A percentile compares a stretch with the other conserved stretches of the same genome.
Evolutionary conservation across 2,888 invertebrate genomes (phyloP).

Genomic region (Geotrupes spiniger): DNA sequence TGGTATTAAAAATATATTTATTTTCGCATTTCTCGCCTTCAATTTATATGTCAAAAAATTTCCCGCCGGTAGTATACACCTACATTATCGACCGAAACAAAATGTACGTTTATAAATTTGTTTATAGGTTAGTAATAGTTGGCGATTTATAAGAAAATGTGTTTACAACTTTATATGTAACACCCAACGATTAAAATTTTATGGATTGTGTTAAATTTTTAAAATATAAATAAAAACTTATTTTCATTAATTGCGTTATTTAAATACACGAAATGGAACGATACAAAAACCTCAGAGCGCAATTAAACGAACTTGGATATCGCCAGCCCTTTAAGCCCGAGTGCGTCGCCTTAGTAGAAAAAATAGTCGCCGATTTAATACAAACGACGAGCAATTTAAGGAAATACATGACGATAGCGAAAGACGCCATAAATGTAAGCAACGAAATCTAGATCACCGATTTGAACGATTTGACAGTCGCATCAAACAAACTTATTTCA

Average conservation of each 20-base stretch:
- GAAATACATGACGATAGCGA: constrained; percentile 75
- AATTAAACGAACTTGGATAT: constrained; percentile 82
- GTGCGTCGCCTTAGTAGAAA: constrained; percentile 76
- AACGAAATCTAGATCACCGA: constrained; percentile 1
- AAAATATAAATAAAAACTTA: background rate
- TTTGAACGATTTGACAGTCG: constrained; percentile 6
- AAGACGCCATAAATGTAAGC: constrained; percentile 62
- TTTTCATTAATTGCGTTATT: constrained; percentile 9
- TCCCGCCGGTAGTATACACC: background rate
- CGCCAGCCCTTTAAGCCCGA: constrained; percentile 71
- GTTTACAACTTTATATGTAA: too few species aligned
- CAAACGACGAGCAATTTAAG: constrained; percentile 85
- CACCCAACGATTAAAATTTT: too few species aligned
- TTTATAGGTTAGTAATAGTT: background rate
- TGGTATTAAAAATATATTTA: background rate
- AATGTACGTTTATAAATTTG: constrained; percentile 4
- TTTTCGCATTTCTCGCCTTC: constrained; percentile 10
- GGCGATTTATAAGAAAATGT: too few species aligned
- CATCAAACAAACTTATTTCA: constrained; percentile 42
- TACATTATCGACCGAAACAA: background rate
- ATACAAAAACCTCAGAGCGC: constrained; percentile 54
- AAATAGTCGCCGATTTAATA: constrained; percentile 76
- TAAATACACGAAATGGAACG: constrained; percentile 37
- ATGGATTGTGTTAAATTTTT: background rate
- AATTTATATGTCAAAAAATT: constrained; percentile 3